phyloP scores from a whole-genome alignment of 2,888 invertebrate species.

The Cerastis rubricosa region DNA sequence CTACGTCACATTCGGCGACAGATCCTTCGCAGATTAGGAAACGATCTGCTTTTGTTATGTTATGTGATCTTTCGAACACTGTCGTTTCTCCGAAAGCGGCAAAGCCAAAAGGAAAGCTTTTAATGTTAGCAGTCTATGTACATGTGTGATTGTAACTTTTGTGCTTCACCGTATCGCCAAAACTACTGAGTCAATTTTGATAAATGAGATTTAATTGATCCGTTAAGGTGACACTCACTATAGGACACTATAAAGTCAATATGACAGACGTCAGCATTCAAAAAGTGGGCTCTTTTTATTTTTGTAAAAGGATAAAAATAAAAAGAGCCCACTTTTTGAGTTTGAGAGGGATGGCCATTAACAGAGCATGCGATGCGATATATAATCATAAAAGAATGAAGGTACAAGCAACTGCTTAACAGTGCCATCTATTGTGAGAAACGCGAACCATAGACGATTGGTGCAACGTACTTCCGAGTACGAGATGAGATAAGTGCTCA shows the following conservation, averaged over 20 bases:
- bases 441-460: not conserved
- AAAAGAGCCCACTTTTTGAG: too few species aligned
- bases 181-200: not conserved
- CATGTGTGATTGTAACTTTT: not conserved
- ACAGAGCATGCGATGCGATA: too few species aligned
- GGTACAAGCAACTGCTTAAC: too few species aligned
- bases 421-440: not conserved
- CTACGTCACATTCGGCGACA: not conserved
- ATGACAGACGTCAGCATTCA: too few species aligned
- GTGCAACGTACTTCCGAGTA: not conserved
- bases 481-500: not conserved
- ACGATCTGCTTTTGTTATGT: not conserved
- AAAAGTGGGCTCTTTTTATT: too few species aligned
- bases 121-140: not conserved
- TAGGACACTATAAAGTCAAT: not conserved
- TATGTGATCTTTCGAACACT: not conserved
- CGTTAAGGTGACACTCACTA: not conserved
- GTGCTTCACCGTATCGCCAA: not conserved
- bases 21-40: not conserved
- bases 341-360: too few species aligned
- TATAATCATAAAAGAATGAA: too few species aligned
- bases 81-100: not conserved
- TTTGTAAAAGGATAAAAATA: too few species aligned
- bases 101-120: not conserved
- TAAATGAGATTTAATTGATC: not conserved